A percentile compares a stretch with the other conserved stretches of the same genome.
These are phyloP conservation scores for Poecilia latipinna DNA, from an alignment of 2,113 vertebrate species.

Conservation along the genomic window DNA sequence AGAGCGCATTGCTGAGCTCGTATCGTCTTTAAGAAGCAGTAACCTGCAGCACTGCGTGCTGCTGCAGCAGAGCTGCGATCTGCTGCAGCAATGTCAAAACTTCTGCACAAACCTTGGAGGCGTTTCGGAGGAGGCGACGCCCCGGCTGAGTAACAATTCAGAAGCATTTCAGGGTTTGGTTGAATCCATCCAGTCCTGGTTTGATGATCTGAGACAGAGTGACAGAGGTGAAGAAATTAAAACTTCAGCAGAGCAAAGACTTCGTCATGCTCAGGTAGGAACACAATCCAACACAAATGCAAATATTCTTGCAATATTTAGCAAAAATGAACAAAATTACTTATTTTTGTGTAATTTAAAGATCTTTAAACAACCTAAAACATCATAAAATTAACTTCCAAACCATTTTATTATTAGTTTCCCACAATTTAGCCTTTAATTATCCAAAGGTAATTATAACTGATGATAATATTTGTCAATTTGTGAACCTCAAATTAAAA, in stretches of 20 bases:
- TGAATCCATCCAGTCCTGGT: conserved; percentile 5
- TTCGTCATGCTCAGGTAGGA: conserved; percentile 35
- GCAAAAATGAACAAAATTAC: neutral
- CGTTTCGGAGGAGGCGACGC: neutral
- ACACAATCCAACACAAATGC: neutral
- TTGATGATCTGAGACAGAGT: conserved; percentile 5
- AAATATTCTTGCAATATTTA: neutral
- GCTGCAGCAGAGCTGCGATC: conserved; percentile 33
- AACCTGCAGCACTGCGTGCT: conserved; percentile 15
- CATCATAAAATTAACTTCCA: too few species aligned
- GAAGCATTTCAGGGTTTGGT: conserved; percentile 4
- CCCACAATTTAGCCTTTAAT: neutral
- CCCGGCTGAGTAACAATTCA: neutral
- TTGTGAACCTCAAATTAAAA: neutral
- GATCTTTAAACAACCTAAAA: too few species aligned
- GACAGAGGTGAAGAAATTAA: neutral
- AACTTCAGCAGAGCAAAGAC: conserved; percentile 20
- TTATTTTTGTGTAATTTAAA: neutral
- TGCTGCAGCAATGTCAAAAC: conserved; percentile 34
- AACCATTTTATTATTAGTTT: neutral
- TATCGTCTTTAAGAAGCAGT: conserved; percentile 44
- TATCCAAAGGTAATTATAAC: neutral
- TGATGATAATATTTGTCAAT: too few species aligned
- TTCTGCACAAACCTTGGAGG: neutral
- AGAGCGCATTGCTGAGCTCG: conserved; percentile 28